Evolutionary conservation across 2,797 vertebrate genomes (phyloP), one percentile per base, ranked within the genome.

Genomic region (Cossypha niveicapilla): DNA sequence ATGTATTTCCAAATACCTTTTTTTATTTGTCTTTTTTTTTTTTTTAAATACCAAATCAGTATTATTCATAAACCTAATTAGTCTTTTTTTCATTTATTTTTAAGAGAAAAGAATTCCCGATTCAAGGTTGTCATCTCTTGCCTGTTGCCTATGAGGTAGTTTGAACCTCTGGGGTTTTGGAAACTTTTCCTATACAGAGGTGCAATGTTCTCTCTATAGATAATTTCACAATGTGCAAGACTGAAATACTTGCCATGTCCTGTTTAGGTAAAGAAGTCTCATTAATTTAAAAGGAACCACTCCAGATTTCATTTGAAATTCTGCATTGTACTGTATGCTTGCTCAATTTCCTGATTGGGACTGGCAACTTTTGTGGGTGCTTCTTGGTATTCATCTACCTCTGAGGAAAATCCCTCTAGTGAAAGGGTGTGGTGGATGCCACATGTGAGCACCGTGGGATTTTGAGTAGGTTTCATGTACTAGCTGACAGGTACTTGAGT

Each of bases 321-420:
- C 35, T 48, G 8, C 16, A 6, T 41, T 54, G 3, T 50, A 18
- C 27, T 70, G 82, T 11, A 18, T 63, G 16, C 7, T 86, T n/a
- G 15, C 42, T 81, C 11, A 3, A 0, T 78, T 70, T 91, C 41
- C n/a, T 70, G 11, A 22, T 23, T 62, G 54, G 14, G 39, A 42
- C 22, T 34, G 42, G 16, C n/a, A 71, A 10, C 1, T 58, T 75
- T n/a, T n/a, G 6, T 0, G 0, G 2, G 3, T 62, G 9, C 6
- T 39, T 28, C 32, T 34, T 92, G 8, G 8, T 50, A 10, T 67
- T 60, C 51, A 25, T n/a, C 24, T 86, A 1, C 19, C 13, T 79
- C 13, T 6, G 44, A 78, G 28, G 34, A 37, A 75, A 54, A 65
- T 54, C 13, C 14, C 32, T 71, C 76, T 47, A 18, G 13, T 62